These are phyloP conservation scores for Desmodus rotundus DNA, from an alignment of 2,113 vertebrate genomes.

Conservation along the genomic window DNA sequence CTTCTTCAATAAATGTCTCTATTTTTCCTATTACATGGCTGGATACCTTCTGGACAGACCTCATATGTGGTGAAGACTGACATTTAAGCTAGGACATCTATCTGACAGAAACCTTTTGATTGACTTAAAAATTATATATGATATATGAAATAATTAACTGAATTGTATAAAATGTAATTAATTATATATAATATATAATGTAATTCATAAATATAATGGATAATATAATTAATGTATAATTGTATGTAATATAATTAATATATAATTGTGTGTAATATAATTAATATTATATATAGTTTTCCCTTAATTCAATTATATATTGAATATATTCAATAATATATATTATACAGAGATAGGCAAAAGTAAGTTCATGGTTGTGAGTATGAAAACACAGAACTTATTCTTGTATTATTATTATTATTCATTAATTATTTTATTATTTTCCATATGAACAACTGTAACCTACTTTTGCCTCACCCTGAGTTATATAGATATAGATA, in stretches of 20 bases:
- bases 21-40: no score
- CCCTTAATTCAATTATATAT: background rate
- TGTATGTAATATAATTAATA: background rate
- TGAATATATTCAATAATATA: background rate
- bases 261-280: background rate
- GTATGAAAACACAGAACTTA: no score
- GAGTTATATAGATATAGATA: background rate
- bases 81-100: background rate
- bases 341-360: background rate
- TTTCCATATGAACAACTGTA: no score
- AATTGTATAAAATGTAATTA: background rate
- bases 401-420: no score
- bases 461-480: no score
- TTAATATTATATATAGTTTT: background rate
- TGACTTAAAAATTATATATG: background rate
- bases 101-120: background rate
- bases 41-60: no score
- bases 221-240: background rate
- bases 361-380: no score
- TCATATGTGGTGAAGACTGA: background rate
- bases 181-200: background rate
- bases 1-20: no score
- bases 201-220: background rate
- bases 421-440: no score
- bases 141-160: background rate